phyloP scores from a whole-genome alignment of 2,888 invertebrate species.

The Cetonia aurata region DNA sequence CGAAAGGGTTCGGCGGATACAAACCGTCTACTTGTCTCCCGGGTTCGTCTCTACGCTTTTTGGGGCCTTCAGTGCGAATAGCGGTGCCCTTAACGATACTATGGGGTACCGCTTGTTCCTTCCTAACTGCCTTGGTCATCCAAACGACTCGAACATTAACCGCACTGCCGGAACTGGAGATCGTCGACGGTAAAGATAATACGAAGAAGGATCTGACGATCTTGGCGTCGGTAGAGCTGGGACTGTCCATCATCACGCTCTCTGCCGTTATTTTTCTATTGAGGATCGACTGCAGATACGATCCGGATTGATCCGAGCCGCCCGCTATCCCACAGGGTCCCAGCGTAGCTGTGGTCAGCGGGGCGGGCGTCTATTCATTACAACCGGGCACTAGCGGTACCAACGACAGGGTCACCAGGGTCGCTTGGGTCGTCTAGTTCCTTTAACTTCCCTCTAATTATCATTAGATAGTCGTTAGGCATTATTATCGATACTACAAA shows the following conservation, averaged over 20 bases:
- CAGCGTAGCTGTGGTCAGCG: constrained; percentile 61
- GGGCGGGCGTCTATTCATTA: constrained; percentile 58
- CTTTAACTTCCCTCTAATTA: not conserved
- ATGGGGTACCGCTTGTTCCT: constrained; percentile 71
- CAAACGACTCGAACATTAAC: constrained; percentile 70
- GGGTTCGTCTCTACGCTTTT: constrained; percentile 60
- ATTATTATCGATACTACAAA: constrained; percentile 23
- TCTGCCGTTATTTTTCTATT: constrained; percentile 70
- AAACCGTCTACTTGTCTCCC: constrained; percentile 61
- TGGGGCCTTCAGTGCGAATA: constrained; percentile 61
- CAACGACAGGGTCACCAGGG: constrained; percentile 69
- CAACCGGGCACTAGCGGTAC: constrained; percentile 60
- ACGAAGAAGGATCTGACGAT: constrained; percentile 61
- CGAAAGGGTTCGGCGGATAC: constrained; percentile 66
- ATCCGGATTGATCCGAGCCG: constrained; percentile 64
- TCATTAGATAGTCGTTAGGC: constrained; percentile 20
- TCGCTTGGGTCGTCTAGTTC: constrained; percentile 72
- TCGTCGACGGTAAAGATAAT: constrained; percentile 25
- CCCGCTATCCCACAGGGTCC: constrained; percentile 67
- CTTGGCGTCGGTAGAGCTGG: constrained; percentile 69
- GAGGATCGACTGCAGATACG: constrained; percentile 69
- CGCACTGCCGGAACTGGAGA: constrained; percentile 46
- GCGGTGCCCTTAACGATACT: constrained; percentile 65
- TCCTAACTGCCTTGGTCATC: constrained; percentile 70
- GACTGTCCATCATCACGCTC: constrained; percentile 68